Conservation (phyloP, 2,113 vertebrate genomes). For the Podarcis muralis region DNA sequence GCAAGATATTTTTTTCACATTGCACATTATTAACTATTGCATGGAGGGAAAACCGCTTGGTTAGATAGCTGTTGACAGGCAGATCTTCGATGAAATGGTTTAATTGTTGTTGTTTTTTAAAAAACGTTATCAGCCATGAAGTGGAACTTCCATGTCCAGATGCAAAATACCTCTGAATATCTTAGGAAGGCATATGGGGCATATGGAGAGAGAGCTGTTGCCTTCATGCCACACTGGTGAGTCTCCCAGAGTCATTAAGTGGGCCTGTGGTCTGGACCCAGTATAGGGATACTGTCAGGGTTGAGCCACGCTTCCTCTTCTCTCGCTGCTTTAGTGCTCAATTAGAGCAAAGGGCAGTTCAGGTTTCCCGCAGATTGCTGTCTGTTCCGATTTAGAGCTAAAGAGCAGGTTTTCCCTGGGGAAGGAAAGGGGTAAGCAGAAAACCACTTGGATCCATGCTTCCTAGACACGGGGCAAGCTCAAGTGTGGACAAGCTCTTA, state of each 20-base stretch:
- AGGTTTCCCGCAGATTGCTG: too few relatives aligned
- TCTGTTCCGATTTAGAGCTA: too few relatives aligned
- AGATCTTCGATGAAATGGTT: too few relatives aligned
- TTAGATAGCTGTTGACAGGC: background rate
- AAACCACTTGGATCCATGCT: too few relatives aligned
- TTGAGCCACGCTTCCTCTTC: too few relatives aligned
- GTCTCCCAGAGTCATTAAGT: background rate
- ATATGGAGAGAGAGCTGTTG: background rate
- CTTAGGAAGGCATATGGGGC: background rate
- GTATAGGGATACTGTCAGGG: background rate
- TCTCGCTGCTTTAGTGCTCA: too few relatives aligned
- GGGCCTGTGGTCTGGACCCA: background rate
- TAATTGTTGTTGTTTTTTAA: too few relatives aligned
- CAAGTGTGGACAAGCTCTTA: background rate
- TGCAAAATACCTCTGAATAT: background rate
- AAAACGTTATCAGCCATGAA: background rate
- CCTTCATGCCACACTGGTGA: background rate
- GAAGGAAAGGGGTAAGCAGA: too few relatives aligned
- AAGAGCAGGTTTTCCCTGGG: too few relatives aligned
- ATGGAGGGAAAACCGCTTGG: background rate
- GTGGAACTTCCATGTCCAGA: background rate
- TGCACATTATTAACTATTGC: background rate
- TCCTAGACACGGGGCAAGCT: too few relatives aligned
- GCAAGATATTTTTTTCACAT: background rate
- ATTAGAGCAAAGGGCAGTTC: too few relatives aligned